Evolutionary conservation across 2,888 invertebrate genomes (phyloP).

Genomic region (Drosophila multiciliata): DNA sequence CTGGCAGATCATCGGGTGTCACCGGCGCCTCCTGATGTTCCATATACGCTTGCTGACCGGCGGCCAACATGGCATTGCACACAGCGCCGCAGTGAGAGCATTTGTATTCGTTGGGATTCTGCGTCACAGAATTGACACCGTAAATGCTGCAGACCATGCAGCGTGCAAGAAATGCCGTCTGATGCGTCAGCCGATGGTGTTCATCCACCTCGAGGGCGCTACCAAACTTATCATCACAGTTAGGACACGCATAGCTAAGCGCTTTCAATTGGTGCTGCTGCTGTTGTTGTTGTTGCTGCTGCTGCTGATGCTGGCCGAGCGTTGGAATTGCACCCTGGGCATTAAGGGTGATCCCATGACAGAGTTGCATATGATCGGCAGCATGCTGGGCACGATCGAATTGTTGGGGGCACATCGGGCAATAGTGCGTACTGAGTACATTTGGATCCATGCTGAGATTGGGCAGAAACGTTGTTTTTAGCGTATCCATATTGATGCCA

Average conservation of each 20-base stretch:
- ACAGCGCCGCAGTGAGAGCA: constrained; percentile 83
- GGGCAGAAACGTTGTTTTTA: constrained; percentile 83
- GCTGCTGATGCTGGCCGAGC: constrained; percentile 64
- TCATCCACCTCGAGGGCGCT: constrained; percentile 82
- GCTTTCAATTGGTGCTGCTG: constrained; percentile 71
- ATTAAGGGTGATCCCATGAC: constrained; percentile 76
- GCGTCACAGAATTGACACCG: constrained; percentile 81
- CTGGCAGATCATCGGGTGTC: constrained; percentile 79
- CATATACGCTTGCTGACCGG: constrained; percentile 77
- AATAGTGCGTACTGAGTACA: constrained; percentile 76
- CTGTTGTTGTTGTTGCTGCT: constrained; percentile 55
- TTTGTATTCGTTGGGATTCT: constrained; percentile 83
- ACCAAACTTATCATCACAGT: constrained; percentile 83
- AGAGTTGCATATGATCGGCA: constrained; percentile 83
- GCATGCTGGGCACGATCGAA: constrained; percentile 82
- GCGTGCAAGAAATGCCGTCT: constrained; percentile 82
- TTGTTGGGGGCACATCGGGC: constrained; percentile 84
- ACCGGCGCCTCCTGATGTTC: constrained; percentile 80
- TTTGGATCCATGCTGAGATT: constrained; percentile 83
- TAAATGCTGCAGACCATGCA: constrained; percentile 83
- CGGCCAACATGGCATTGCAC: constrained; percentile 74
- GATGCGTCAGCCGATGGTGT: constrained; percentile 82
- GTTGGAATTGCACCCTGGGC: constrained; percentile 65
- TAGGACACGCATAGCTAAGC: constrained; percentile 80
- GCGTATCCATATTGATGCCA: constrained; percentile 75